Percentiles rank a stretch among this genome's conserved stretches.
Conservation (phyloP, 2,113 vertebrate species). For the Eleginops maclovinus region DNA sequence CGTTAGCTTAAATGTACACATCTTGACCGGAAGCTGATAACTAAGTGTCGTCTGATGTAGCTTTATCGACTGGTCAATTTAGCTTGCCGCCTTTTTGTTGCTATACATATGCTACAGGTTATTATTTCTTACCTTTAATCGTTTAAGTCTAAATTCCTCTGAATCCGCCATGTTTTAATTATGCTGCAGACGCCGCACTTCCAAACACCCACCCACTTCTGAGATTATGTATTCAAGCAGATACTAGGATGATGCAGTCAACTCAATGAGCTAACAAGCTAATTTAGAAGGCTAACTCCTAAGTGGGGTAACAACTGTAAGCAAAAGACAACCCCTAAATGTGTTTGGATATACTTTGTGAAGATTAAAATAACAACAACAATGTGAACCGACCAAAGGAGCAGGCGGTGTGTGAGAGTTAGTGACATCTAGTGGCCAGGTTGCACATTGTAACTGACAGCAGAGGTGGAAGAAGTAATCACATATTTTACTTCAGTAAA, state of each 20-base stretch:
- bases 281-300: background rate
- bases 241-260: background rate
- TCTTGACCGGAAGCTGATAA: constrained; percentile 20
- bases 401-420: background rate
- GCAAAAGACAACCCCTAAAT: too few relatives aligned
- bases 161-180: constrained; percentile 83
- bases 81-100: fast-evolving
- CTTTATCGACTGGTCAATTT: too few relatives aligned
- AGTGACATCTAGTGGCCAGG: background rate
- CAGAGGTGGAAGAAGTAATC: too few relatives aligned
- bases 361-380: background rate
- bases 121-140: constrained; percentile 67
- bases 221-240: background rate
- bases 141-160: constrained; percentile 75
- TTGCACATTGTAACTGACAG: background rate
- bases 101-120: fast-evolving
- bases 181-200: constrained; percentile 70
- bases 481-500: too few relatives aligned
- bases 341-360: too few relatives aligned
- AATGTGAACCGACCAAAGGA: too few relatives aligned
- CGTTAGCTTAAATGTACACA: constrained; percentile 56
- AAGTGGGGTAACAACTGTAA: background rate
- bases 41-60: background rate
- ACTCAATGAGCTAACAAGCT: background rate
- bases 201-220: constrained; percentile 47